Conservation (phyloP, 1,140 invertebrate species). For the Halyomorpha halys region DNA sequence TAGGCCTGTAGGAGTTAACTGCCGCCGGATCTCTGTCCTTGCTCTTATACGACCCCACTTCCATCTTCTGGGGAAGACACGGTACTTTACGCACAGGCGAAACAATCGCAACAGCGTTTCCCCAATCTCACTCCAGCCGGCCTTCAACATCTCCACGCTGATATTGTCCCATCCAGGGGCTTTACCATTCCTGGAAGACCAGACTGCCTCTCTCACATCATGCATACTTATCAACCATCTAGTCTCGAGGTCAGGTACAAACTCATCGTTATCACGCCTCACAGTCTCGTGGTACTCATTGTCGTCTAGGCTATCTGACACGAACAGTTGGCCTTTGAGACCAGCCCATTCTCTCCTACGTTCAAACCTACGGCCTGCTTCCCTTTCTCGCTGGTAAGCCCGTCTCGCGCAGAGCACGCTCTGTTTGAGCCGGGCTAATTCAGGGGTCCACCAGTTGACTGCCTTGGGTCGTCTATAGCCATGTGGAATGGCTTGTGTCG, state of each 20-base stretch:
- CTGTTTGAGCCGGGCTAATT: neutral
- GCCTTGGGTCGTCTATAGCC: neutral
- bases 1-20: neutral
- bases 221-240: neutral
- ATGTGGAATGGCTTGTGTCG: neutral
- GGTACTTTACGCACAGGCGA: neutral
- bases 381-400: neutral
- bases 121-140: no score
- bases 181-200: neutral
- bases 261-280: no score
- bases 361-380: neutral
- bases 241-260: no score
- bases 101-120: no score
- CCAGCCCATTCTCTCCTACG: no score
- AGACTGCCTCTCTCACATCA: neutral
- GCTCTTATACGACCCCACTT: neutral
- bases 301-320: no score
- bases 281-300: no score
- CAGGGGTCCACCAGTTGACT: neutral
- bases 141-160: neutral
- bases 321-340: no score
- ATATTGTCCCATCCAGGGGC: neutral
- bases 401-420: neutral
- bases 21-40: neutral
- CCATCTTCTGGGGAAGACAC: neutral